Conservation (phyloP, 2,113 vertebrate species). For the Colossoma macropomum region DNA sequence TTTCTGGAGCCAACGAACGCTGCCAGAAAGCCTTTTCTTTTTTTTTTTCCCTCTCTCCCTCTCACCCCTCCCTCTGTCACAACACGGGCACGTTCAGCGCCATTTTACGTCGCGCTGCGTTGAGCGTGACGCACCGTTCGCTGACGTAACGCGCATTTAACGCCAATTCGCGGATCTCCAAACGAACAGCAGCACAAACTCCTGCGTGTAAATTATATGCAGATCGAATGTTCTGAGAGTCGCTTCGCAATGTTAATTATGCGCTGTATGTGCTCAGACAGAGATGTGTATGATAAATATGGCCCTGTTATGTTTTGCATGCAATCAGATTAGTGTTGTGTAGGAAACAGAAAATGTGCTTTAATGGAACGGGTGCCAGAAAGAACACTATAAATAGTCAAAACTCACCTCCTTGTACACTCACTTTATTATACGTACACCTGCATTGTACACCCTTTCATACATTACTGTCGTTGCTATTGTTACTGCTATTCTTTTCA, state of each 20-base stretch:
- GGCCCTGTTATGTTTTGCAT: neutral
- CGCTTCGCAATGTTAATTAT: neutral
- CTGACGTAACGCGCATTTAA: neutral
- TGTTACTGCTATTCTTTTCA: too few relatives aligned
- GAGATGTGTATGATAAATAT: neutral
- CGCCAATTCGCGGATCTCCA: neutral
- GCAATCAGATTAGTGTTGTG: neutral
- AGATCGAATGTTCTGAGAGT: neutral
- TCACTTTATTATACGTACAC: too few relatives aligned
- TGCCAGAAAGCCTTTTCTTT: slow-evolving; percentile 43
- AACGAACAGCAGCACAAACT: neutral
- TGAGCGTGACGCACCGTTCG: neutral
- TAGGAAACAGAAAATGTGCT: too few relatives aligned
- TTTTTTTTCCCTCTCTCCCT: slow-evolving; percentile 3
- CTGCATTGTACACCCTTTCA: too few relatives aligned
- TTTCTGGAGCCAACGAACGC: slow-evolving; percentile 65
- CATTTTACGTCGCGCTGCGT: neutral
- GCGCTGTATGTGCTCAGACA: neutral
- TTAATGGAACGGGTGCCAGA: too few relatives aligned
- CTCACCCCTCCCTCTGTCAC: slow-evolving; percentile 6
- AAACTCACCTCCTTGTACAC: too few relatives aligned
- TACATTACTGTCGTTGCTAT: too few relatives aligned
- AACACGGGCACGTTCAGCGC: slow-evolving; percentile 18
- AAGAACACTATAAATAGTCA: too few relatives aligned
- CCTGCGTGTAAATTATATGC: neutral